Evolutionary conservation across 2,797 vertebrate species (phyloP), one percentile per base, ranked within the genome.

Genomic region (Neosilurus mollespiculum): DNA sequence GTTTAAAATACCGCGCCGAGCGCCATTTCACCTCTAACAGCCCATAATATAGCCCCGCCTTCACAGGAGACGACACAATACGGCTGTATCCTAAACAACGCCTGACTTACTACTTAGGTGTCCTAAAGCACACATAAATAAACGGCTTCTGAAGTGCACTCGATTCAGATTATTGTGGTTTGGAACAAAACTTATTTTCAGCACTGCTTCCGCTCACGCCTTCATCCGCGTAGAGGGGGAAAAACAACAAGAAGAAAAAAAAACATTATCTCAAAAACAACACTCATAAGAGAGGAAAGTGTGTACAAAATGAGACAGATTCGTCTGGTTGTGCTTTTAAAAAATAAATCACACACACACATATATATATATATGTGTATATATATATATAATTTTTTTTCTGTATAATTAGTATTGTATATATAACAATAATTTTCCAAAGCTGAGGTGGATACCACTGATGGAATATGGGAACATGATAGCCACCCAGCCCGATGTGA

Each of bases 1-100:
- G 97, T 98, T 98, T 96, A 98, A 98, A 98, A 98, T 98, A 97
- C 96, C 97, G 97, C 97, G 97, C 97, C 96, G 95, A 96, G 95
- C 97, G 97, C 97, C 97, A 97, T 98, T 96, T 95, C 95, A 93
- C 95, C 96, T 90, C 96, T 93, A 94, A 94, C 96, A 98, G 96
- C 96, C 97, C 96, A 97, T 96, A 96, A 95, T 95, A 92, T 87
- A 90, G 88, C 88, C 92, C 94, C 93, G 94, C 95, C 94, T 90
- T 95, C 95, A 81, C 30, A 85, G 87, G 62, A 91, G 90, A 91
- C 92, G 85, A 89, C 86, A 87, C 58, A 49, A 9, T 26, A 54
- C 82, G 87, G 75, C 34, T 30, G 77, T 69, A 81, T 76, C 49
- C 78, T 14, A 43, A 62, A 49, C 54, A 34, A 9, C 3, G 1